These are phyloP conservation scores for Eolophus roseicapilla DNA, from an alignment of 2,113 vertebrate genomes.

Conservation along the genomic window DNA sequence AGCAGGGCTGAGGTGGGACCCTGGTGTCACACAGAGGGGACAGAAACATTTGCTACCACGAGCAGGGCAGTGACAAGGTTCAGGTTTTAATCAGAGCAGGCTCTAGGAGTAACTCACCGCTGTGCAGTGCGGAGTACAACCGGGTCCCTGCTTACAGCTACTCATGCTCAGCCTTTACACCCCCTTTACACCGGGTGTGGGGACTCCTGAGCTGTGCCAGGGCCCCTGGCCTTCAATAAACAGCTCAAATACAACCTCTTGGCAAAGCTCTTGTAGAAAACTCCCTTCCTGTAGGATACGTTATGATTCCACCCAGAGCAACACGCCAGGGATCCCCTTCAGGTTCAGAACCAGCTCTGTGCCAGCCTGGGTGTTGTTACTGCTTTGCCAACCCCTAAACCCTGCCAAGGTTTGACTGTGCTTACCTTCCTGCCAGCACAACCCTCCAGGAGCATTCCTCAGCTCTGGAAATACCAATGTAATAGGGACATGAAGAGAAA, in stretches of 20 bases:
- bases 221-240: slow-evolving; percentile 1
- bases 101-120: not conserved
- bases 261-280: slow-evolving; percentile 8
- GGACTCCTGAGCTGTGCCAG: not conserved
- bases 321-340: not conserved
- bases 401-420: not conserved
- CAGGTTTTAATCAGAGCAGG: not conserved
- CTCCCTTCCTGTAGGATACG: not conserved
- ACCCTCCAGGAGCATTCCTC: not conserved
- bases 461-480: not conserved
- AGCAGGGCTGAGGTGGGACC: not conserved
- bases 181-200: not conserved
- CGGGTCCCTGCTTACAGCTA: not conserved
- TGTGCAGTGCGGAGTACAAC: not conserved
- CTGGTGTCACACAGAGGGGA: not conserved
- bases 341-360: not conserved
- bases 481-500: not conserved
- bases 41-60: not conserved
- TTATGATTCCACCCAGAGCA: not conserved
- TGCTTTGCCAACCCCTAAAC: not conserved
- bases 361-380: not conserved
- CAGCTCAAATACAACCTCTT: slow-evolving; percentile 40
- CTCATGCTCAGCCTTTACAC: slow-evolving; percentile 14
- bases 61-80: not conserved
- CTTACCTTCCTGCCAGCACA: not conserved